Evolutionary conservation across 2,113 vertebrate genomes (phyloP), one percentile per base, ranked within the genome.

Genomic region (Corydoras maculifer): DNA sequence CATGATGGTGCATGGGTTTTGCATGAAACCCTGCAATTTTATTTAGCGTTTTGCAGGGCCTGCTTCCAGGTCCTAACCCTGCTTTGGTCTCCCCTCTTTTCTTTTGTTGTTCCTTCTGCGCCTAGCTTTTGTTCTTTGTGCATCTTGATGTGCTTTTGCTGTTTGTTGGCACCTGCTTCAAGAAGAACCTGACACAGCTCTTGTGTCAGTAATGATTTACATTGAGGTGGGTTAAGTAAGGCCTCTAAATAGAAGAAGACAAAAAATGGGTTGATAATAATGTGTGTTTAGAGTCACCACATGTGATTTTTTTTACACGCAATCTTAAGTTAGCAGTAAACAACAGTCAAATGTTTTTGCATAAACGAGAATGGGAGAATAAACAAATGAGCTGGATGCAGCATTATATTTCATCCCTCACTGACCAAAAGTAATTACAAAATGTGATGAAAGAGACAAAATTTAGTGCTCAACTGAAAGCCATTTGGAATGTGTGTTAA

Each of bases 141-240:
- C 29, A 48, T 50, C 63, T 49, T 13, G 9, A 49, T 8, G 55
- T 57, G 43, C 14, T 11, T 14, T 69, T 55, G 35, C 55, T 72
- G 63, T 14, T 54, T 29, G 48, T 62, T 76, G 66, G 78, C 75
- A 61, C 67, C 61, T 58, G 70, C 49, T 53, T 53, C 62, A 58
- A 65, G 65, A 69, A 69, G 61, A 18, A 31, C 43, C 48, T 12
- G 32, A 62, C 48, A 12, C 11, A 6, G 58, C 18, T 30, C 35
- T 31, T 35, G 9, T 57, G 31, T 13, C 8, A 48, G n/a, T 63
- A 11, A 31, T 62, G n/a, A n/a, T 49, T 51, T 7, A 51, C 18
- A 25, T 25, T 25, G 18, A 25, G 18, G 18, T 25, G 35, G 35
- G 35, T 43, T 43, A 43, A 43, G 7, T 4, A 43, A 43, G 35